Percentiles rank a stretch among this genome's conserved stretches.
Evolutionary conservation across 2,888 invertebrate genomes (phyloP).

Genomic region (Bellardia bayeri): DNA sequence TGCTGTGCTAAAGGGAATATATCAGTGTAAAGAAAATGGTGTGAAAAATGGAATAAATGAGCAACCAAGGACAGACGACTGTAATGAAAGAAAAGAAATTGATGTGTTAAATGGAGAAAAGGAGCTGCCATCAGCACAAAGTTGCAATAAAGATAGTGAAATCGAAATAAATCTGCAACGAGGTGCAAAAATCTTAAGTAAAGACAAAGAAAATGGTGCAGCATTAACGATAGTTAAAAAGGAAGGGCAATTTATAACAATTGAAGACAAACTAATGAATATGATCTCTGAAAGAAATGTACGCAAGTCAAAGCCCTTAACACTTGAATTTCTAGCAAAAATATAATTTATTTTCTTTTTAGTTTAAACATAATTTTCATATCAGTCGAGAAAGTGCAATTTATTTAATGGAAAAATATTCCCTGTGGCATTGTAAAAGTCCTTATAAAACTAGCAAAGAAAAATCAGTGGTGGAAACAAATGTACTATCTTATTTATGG

Average conservation of each 20-base stretch:
- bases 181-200: background rate
- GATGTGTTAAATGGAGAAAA: too few species aligned
- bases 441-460: background rate
- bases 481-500: slow-evolving; percentile 47
- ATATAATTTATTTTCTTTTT: background rate
- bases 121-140: too few species aligned
- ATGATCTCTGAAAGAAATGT: slow-evolving; percentile 12
- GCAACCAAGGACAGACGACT: too few species aligned
- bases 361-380: slow-evolving; percentile 36
- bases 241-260: background rate
- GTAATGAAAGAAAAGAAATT: too few species aligned
- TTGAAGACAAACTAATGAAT: slow-evolving; percentile 1
- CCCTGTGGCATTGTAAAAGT: slow-evolving; percentile 8
- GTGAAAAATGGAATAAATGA: background rate
- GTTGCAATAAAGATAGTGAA: too few species aligned
- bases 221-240: background rate
- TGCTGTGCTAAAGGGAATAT: background rate
- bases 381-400: slow-evolving; percentile 17
- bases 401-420: slow-evolving; percentile 37
- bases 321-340: background rate
- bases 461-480: slow-evolving; percentile 19
- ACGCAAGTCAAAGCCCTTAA: background rate
- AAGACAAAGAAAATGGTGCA: background rate
- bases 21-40: too few species aligned
- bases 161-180: background rate